Conservation (phyloP, 2,113 vertebrate species). For the Corythoichthys intestinalis region DNA sequence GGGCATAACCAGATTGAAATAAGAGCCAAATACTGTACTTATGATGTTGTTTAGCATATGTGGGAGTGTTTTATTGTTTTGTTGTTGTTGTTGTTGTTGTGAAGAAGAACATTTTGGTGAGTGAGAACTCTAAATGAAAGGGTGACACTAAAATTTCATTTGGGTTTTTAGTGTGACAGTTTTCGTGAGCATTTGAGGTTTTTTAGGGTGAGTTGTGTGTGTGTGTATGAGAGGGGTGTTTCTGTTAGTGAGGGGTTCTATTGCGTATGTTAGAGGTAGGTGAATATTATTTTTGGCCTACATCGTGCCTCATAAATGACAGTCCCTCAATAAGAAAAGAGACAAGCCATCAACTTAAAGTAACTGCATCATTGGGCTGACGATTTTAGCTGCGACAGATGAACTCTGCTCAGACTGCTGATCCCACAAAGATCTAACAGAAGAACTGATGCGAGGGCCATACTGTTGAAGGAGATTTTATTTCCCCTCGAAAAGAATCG, state of each 20-base stretch:
- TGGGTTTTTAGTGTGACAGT: no score
- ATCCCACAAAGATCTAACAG: slow-evolving; percentile 23
- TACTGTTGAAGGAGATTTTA: slow-evolving; percentile 43
- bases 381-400: slow-evolving; percentile 21
- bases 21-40: no score
- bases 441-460: slow-evolving; percentile 16
- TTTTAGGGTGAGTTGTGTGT: no score
- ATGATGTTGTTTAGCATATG: no score
- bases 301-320: background rate
- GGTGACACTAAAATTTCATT: no score
- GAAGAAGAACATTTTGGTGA: background rate
- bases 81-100: background rate
- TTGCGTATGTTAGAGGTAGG: background rate
- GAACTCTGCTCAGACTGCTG: slow-evolving; percentile 12
- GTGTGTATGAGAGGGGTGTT: no score
- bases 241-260: background rate
- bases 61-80: no score
- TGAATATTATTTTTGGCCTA: background rate
- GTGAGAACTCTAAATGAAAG: no score
- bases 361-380: slow-evolving; percentile 36
- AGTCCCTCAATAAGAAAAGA: slow-evolving; percentile 22
- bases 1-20: no score
- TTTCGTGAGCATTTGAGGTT: no score
- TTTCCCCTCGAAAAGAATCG: slow-evolving; percentile 38
- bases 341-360: slow-evolving; percentile 31